Conservation (phyloP, 2,113 vertebrate genomes). For the Megaleporinus macrocephalus region DNA sequence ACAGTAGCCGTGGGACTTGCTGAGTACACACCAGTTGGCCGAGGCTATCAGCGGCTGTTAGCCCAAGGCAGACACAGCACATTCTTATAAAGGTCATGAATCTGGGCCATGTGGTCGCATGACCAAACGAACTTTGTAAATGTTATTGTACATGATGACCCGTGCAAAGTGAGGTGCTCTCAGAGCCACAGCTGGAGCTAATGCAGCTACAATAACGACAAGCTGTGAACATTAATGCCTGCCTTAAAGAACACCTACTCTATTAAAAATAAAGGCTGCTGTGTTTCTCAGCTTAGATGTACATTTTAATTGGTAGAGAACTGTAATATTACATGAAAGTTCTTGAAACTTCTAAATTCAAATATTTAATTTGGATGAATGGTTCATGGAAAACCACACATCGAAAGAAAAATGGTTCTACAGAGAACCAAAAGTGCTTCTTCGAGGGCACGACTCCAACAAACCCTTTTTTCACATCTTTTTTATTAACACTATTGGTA, state of each 20-base stretch:
- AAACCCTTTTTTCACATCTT: not conserved
- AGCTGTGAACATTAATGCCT: not conserved
- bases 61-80: conserved; percentile 60
- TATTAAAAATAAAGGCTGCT: not conserved
- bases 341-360: not conserved
- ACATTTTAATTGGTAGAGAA: too few relatives aligned
- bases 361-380: too few relatives aligned
- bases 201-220: not conserved
- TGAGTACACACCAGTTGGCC: conserved; percentile 64
- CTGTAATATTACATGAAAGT: not conserved
- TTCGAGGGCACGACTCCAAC: not conserved
- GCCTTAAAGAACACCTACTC: not conserved
- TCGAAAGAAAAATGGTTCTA: too few relatives aligned
- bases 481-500: not conserved
- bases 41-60: conserved; percentile 58
- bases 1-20: conserved; percentile 54
- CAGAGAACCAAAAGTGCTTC: not conserved
- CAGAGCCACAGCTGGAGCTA: not conserved
- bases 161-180: conserved; percentile 24
- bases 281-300: not conserved
- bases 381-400: too few relatives aligned
- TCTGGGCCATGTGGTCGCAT: conserved; percentile 54
- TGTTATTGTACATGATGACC: conserved; percentile 62
- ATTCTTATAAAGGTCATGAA: conserved; percentile 67
- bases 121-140: conserved; percentile 63